Evolutionary conservation across 2,797 vertebrate species (phyloP).

Genomic region (Clarias pachynema): DNA sequence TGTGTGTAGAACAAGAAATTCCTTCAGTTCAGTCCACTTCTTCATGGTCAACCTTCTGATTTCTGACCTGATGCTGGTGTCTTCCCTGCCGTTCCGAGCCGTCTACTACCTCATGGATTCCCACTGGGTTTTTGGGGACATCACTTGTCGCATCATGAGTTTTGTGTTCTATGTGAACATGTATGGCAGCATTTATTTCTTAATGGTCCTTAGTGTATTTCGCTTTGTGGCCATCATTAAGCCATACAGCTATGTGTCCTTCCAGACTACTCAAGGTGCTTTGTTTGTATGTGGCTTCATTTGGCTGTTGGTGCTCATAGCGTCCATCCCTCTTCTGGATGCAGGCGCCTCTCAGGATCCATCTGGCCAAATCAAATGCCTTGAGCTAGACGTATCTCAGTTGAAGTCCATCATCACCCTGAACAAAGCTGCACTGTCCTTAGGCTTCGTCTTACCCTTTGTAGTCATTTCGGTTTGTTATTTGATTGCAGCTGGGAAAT

Average conservation of each 20-base stretch:
- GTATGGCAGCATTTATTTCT: slow-evolving; percentile 81
- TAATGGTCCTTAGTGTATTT: slow-evolving; percentile 72
- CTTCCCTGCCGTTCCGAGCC: slow-evolving; percentile 74
- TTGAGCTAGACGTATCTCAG: slow-evolving; percentile 65
- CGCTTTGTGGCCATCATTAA: slow-evolving; percentile 71
- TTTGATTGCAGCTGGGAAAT: slow-evolving; percentile 62
- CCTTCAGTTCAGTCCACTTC: slow-evolving; percentile 66
- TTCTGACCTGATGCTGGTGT: slow-evolving; percentile 76
- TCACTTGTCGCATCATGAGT: slow-evolving; percentile 71
- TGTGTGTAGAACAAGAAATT: slow-evolving; percentile 56
- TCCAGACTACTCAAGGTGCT: slow-evolving; percentile 58
- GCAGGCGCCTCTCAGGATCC: slow-evolving; percentile 13
- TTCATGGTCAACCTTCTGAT: slow-evolving; percentile 78
- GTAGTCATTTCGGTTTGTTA: slow-evolving; percentile 71
- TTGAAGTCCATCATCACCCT: slow-evolving; percentile 54
- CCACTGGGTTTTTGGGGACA: slow-evolving; percentile 72
- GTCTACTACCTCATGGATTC: slow-evolving; percentile 71
- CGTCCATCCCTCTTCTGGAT: slow-evolving; percentile 59
- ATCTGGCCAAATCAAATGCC: slow-evolving; percentile 50
- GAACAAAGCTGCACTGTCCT: slow-evolving; percentile 63
- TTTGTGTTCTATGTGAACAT: slow-evolving; percentile 79
- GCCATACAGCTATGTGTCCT: slow-evolving; percentile 62
- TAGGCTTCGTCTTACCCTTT: slow-evolving; percentile 75
- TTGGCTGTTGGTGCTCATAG: slow-evolving; percentile 68
- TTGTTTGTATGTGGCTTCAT: slow-evolving; percentile 63